Percentiles rank a stretch among this genome's conserved stretches.
Evolutionary conservation across 2,113 vertebrate genomes (phyloP).

Genomic region (Cyphomyrus discorhynchus): DNA sequence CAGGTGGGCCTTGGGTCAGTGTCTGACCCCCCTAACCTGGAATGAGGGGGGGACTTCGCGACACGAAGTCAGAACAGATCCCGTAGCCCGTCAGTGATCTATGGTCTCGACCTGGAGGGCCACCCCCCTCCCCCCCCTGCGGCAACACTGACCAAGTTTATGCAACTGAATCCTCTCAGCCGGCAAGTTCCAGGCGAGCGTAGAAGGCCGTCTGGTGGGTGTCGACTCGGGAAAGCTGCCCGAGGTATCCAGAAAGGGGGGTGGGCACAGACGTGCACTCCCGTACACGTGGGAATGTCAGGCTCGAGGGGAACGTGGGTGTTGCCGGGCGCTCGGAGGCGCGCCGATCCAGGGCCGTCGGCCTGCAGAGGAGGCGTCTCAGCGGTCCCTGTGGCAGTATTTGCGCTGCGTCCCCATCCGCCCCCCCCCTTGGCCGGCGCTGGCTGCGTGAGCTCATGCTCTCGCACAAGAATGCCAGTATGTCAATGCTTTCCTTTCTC

Average conservation of each 20-base stretch:
- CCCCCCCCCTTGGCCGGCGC: slow-evolving; percentile 34
- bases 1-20: background rate
- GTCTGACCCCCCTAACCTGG: background rate
- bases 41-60: background rate
- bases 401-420: background rate
- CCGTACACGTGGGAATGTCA: background rate
- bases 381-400: background rate
- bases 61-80: slow-evolving; percentile 18
- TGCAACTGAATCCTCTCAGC: slow-evolving; percentile 38
- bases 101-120: slow-evolving; percentile 13
- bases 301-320: background rate
- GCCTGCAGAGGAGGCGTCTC: too few species aligned
- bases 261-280: background rate
- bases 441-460: slow-evolving; percentile 46
- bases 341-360: too few species aligned
- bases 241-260: slow-evolving; percentile 13
- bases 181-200: background rate
- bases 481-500: slow-evolving; percentile 49
- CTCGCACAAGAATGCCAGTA: slow-evolving; percentile 47
- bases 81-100: slow-evolving; percentile 37
- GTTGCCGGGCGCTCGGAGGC: too few species aligned
- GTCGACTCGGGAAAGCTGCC: slow-evolving; percentile 33
- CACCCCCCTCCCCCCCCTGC: too few species aligned
- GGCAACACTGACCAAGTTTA: slow-evolving; percentile 31
- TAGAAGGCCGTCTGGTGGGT: background rate